Base-by-base conservation (phyloP, 2,888 invertebrate species). In the Galeopsomyia nigrocyanea region DNA sequence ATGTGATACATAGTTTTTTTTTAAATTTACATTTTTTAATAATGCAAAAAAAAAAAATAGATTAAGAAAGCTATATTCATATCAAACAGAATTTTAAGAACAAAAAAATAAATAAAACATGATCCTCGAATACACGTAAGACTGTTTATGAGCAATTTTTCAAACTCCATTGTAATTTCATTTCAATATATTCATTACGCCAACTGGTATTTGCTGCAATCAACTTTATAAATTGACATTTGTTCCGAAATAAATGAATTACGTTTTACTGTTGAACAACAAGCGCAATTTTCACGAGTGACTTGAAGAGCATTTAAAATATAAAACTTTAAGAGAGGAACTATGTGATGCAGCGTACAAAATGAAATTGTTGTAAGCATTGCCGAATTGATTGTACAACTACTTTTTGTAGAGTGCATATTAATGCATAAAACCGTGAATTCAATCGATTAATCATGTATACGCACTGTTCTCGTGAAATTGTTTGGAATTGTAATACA, bases 331-430 rank as follows among this genome's bases (percentile, higher is more conserved):
- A 67, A 31, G 69, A 74, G 71, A 73, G 62, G 22, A 76, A 75
- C n/a, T 56, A 74, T 78, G 77, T 77, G 76, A 78, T 76, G 76
- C 74, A 76, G 76, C 76, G 78, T 78, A 77, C 78, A 77, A 78
- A 78, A 68, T 75, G 70, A 73, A 71, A 74, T 64, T 76, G 68
- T 73, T 73, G 66, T 72, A 68, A 60, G 46, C 56, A n/a, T 58
- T 53, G 63, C 64, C 65, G 51, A 63, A 55, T 67, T 68, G 53
- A 63, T 58, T 53, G 53, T 68, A 63, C 26, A 26, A 26, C 26
- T 26, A 5, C 26, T 26, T 26, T 26, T 26, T 26, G 26, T 3
- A 3, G 26, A 26, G 3, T 26, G 26, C 26, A 26, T n/a, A n/a
- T n/a, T n/a, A n/a, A n/a, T n/a, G n/a, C n/a, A n/a, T n/a, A n/a